A percentile compares a stretch with the other conserved stretches of the same genome.
phyloP scores from a whole-genome alignment of 2,797 vertebrate species.

The Galago senegalensis region DNA sequence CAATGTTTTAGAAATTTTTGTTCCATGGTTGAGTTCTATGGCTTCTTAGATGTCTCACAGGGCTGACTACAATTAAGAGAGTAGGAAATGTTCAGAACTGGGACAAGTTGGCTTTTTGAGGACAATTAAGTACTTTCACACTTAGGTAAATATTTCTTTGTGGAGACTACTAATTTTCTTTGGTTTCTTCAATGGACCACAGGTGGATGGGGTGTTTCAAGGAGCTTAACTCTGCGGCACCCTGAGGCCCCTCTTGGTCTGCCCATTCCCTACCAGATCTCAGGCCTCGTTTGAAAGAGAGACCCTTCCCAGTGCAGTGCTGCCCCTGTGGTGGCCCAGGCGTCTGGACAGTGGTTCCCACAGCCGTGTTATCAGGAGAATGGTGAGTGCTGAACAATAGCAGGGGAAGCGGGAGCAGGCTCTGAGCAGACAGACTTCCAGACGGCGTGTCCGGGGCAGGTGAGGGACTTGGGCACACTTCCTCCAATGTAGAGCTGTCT shows the following conservation, averaged over 20 bases:
- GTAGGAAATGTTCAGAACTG: background rate
- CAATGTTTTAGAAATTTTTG: background rate
- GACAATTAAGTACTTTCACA: background rate
- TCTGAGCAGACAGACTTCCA: slow-evolving; percentile 67
- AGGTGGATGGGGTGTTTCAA: background rate
- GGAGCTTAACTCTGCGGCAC: background rate
- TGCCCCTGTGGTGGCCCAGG: background rate
- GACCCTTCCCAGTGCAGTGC: background rate
- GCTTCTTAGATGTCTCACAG: background rate
- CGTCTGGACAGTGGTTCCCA: slow-evolving; percentile 80
- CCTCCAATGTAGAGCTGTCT: background rate
- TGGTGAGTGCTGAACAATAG: slow-evolving; percentile 83
- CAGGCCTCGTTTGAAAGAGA: background rate
- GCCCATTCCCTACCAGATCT: background rate
- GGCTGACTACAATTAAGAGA: background rate
- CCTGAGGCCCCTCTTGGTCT: background rate
- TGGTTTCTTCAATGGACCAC: background rate
- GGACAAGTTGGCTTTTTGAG: background rate
- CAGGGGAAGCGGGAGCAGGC: slow-evolving; percentile 82
- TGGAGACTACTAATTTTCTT: slow-evolving; percentile 7
- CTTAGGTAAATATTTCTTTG: background rate
- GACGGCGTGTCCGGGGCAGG: slow-evolving; percentile 19
- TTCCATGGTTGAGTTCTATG: background rate
- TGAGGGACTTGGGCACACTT: slow-evolving; percentile 31
- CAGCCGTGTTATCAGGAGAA: slow-evolving; percentile 77